These are phyloP conservation scores for Liparis tanakae DNA, from an alignment of 2,797 vertebrate species.

Conservation along the genomic window DNA sequence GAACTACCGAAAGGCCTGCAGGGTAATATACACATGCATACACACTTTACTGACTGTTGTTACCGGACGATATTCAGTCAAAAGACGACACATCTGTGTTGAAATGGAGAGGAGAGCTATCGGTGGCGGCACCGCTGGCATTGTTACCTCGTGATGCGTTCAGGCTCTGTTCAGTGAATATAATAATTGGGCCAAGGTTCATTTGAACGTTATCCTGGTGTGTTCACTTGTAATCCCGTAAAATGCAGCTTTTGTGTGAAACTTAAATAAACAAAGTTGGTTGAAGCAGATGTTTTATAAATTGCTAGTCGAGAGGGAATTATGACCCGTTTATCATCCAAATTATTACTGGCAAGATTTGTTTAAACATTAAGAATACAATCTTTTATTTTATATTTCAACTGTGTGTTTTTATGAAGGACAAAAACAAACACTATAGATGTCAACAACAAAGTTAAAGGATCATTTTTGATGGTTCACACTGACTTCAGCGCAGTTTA, in stretches of 20 bases:
- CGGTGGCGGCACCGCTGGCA: too few relatives aligned
- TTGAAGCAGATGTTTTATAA: not conserved
- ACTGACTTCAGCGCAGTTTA: too few relatives aligned
- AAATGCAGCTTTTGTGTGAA: not conserved
- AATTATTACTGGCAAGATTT: not conserved
- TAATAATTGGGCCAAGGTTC: not conserved
- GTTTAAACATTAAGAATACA: not conserved
- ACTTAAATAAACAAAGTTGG: not conserved
- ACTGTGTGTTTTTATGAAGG: not conserved
- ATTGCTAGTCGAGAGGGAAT: not conserved
- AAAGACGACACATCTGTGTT: too few relatives aligned
- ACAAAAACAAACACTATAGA: not conserved
- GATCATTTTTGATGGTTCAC: too few relatives aligned
- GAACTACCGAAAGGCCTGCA: conserved; percentile 97
- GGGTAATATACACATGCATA: conserved; percentile 79
- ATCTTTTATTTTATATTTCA: not conserved
- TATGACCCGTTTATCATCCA: not conserved
- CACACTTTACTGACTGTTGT: too few relatives aligned
- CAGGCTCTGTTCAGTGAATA: not conserved
- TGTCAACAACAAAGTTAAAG: not conserved
- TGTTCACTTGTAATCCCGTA: not conserved
- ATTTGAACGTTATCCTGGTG: not conserved
- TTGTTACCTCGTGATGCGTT: too few relatives aligned
- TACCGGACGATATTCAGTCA: too few relatives aligned
- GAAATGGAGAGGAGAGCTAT: too few relatives aligned